These are phyloP conservation scores for Cataglyphis altisquamis DNA, from an alignment of 2,888 invertebrate genomes.

Conservation along the genomic window DNA sequence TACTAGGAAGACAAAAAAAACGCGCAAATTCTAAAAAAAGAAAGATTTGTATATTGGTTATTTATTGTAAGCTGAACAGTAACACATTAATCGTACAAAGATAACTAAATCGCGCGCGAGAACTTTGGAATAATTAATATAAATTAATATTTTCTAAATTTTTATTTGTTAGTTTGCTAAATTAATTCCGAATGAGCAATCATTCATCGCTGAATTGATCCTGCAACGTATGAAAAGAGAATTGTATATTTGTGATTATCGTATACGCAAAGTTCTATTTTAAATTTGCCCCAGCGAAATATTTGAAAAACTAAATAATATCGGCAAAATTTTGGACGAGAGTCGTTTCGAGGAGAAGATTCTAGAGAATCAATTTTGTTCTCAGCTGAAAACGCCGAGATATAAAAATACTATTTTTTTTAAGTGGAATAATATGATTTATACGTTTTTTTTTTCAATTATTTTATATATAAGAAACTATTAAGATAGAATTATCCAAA, in stretches of 20 bases:
- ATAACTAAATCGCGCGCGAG: not conserved
- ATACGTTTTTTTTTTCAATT: not conserved
- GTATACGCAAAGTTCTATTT: not conserved
- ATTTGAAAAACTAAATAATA: not conserved
- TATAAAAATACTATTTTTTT: not conserved
- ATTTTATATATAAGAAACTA: not conserved
- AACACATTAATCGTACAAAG: not conserved
- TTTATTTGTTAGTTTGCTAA: not conserved
- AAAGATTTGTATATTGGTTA: not conserved
- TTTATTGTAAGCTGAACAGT: slow-evolving; percentile 24
- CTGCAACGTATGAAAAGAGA: not conserved
- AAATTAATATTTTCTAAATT: slow-evolving; percentile 3
- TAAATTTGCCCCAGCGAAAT: not conserved
- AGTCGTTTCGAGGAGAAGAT: not conserved
- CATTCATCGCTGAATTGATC: not conserved
- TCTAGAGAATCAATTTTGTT: not conserved
- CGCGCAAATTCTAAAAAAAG: not conserved
- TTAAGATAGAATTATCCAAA: not conserved
- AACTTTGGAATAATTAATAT: slow-evolving; percentile 9
- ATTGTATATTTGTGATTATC: not conserved
- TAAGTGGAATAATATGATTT: not conserved
- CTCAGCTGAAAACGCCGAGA: not conserved
- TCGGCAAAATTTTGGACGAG: not conserved
- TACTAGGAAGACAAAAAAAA: not conserved
- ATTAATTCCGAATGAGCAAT: not conserved